Conservation (phyloP, 2,113 vertebrate species). For the Tetrao urogallus region DNA sequence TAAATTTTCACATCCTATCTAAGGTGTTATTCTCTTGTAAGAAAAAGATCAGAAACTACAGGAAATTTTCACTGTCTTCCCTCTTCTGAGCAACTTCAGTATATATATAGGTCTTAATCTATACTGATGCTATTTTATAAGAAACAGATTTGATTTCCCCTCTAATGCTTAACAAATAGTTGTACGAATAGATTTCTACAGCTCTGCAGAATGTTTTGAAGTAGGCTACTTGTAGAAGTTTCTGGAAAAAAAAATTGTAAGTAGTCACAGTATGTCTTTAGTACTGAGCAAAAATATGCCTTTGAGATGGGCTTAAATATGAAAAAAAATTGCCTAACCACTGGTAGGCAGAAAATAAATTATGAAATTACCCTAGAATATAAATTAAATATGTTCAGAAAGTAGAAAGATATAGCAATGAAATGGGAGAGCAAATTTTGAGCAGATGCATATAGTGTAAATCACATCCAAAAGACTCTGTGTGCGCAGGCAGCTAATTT, state of each 20-base stretch:
- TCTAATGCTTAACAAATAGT: neutral
- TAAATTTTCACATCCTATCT: neutral
- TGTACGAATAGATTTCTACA: neutral
- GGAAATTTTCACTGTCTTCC: neutral
- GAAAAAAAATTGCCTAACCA: accelerated
- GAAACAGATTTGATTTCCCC: neutral
- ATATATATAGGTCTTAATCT: neutral
- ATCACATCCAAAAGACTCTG: neutral
- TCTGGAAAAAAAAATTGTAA: neutral
- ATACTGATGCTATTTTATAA: neutral
- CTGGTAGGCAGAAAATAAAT: neutral
- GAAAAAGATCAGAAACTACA: neutral
- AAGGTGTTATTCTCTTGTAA: neutral
- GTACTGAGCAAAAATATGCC: neutral
- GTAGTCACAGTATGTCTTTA: neutral
- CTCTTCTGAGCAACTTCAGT: neutral
- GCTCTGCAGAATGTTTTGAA: neutral
- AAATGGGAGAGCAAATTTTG: neutral
- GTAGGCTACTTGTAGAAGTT: neutral
- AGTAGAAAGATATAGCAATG: neutral
- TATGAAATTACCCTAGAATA: neutral
- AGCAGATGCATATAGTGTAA: neutral
- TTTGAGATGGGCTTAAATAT: neutral
- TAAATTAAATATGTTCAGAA: neutral
- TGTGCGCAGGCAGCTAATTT: neutral